Percentiles rank a stretch among this genome's conserved stretches.
phyloP scores from a whole-genome alignment of 2,113 vertebrate genomes.

The Apodemus sylvaticus region DNA sequence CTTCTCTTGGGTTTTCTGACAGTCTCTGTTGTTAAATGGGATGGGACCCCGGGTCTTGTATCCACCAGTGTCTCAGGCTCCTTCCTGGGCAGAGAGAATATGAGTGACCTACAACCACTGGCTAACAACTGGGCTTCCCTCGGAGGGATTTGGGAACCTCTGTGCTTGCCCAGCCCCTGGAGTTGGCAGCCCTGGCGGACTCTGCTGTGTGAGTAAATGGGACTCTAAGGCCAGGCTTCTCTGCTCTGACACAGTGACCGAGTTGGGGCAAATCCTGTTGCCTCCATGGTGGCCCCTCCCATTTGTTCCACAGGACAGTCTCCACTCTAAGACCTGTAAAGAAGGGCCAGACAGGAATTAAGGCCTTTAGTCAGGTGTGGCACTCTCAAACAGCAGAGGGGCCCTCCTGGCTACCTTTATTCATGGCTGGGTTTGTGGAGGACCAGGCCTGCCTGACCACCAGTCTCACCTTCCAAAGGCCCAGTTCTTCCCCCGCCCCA shows the following conservation, averaged over 20 bases:
- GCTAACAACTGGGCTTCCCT: background rate
- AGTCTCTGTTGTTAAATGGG: background rate
- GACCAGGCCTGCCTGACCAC: background rate
- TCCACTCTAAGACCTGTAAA: background rate
- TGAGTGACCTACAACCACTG: rapidly evolving
- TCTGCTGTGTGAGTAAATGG: background rate
- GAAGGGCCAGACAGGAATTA: background rate
- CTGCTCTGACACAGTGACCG: background rate
- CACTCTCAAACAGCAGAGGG: no score
- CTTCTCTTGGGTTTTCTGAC: background rate
- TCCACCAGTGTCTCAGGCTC: rapidly evolving
- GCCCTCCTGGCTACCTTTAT: background rate
- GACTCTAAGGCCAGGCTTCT: background rate
- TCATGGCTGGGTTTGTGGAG: rapidly evolving
- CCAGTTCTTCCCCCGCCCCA: background rate
- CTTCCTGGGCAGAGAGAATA: background rate
- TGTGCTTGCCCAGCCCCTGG: no score
- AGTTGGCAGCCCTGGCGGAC: no score
- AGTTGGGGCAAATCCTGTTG: rapidly evolving
- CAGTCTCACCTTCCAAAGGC: background rate
- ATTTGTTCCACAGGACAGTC: no score
- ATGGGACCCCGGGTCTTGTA: rapidly evolving
- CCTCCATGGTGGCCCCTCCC: no score
- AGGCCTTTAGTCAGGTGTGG: background rate
- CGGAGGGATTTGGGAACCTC: rapidly evolving